Base-by-base conservation (phyloP, 2,888 invertebrate species). In the Lycocerus yunnanus region DNA sequence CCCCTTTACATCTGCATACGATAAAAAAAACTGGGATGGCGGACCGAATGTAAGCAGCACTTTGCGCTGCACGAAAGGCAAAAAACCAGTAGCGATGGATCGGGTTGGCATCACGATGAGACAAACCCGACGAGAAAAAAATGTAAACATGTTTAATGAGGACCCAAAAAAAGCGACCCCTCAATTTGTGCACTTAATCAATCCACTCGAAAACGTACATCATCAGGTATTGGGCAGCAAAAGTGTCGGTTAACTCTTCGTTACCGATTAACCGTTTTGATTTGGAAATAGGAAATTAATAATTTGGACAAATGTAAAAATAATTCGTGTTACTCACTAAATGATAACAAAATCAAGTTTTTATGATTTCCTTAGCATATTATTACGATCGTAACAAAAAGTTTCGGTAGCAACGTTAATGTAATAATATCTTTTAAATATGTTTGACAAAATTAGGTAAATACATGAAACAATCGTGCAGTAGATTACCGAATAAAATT, bases 1-100 rank as follows among this genome's bases (percentile, higher is more conserved):
- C 84, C 85, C 85, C 83, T 84, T 85, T 81, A 80, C 83, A 84
- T 85, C 84, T 85, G 85, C 85, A 85, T 85, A 85, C 81, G 78
- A 78, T 81, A 83, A 84, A 84, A 84, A 60, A 63, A 84, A 83
- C 79, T 78, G 80, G 79, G 78, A 84, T 84, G 83, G 84, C 83
- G 83, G 80, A 72, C 66, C 72, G 66, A 27, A 24, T 58, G 66
- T 18, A 71, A 71, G 58, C 65, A 58, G 60, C 72, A 66, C 67
- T 67, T 63, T 63, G 20, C 16, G 71, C n/a, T 60, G 71, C 18
- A 58, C 21, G 65, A 18, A 63, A 43, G 21, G 43, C 11, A 27
- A 66, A 71, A 66, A 16, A 66, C 27, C 60, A 59, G 66, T 16
- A 66, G 61, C 61, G 15, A 59, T 20, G 58, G 66, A 66, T 16